A percentile compares a stretch with the other conserved stretches of the same genome.
phyloP scores from a whole-genome alignment of 2,113 vertebrate genomes.

The Microcebus ravelobensis region DNA sequence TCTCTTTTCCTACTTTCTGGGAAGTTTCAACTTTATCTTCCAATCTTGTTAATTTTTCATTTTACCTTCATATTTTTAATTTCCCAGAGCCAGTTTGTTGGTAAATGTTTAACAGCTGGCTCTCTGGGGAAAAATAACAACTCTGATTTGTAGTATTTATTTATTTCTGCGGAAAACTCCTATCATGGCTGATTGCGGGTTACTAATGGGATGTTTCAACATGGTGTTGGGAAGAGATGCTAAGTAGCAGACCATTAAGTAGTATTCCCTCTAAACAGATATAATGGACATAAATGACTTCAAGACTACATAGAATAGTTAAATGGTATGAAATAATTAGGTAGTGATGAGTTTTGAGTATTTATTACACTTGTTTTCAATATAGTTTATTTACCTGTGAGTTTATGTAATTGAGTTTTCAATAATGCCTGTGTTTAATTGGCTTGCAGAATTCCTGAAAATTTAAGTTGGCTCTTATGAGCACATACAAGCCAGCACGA shows the following conservation, averaged over 20 bases:
- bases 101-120: background rate
- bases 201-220: background rate
- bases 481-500: background rate
- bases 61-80: background rate
- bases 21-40: background rate
- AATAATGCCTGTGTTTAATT: background rate
- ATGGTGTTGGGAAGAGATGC: background rate
- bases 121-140: background rate
- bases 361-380: background rate
- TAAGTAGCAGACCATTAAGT: background rate
- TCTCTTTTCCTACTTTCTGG: background rate
- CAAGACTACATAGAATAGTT: background rate
- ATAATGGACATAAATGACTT: background rate
- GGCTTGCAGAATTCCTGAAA: constrained; percentile 16
- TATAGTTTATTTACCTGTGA: background rate
- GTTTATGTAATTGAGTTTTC: background rate
- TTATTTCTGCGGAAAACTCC: background rate
- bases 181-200: background rate
- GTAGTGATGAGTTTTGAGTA: background rate
- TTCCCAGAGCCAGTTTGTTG: background rate
- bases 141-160: background rate
- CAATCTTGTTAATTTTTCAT: background rate
- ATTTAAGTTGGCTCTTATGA: background rate
- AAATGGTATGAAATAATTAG: background rate
- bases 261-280: background rate